Conservation (phyloP, 2,888 invertebrate species). For the Protonemura montana region DNA sequence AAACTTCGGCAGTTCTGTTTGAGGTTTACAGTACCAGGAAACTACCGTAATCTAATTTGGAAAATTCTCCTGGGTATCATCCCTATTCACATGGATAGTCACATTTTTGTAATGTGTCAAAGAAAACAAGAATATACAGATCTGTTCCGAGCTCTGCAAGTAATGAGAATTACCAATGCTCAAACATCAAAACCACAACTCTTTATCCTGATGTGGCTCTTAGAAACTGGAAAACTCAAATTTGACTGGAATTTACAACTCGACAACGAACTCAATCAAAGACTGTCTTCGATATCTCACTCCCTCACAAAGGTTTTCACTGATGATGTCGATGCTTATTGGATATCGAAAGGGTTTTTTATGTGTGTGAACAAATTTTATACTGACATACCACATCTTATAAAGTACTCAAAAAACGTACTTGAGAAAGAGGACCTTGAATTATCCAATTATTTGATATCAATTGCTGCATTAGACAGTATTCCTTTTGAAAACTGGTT, state of each 20-base stretch:
- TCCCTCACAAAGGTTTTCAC: slow-evolving; percentile 75
- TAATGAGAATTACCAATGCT: slow-evolving; percentile 71
- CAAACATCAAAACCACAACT: slow-evolving; percentile 71
- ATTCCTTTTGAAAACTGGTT: slow-evolving; percentile 82
- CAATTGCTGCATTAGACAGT: slow-evolving; percentile 66
- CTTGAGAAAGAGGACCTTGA: slow-evolving; percentile 81
- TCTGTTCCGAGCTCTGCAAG: slow-evolving; percentile 72
- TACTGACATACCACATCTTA: slow-evolving; percentile 70
- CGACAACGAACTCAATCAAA: slow-evolving; percentile 61
- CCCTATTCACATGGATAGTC: slow-evolving; percentile 78
- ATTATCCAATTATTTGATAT: slow-evolving; percentile 74
- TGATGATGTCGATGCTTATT: slow-evolving; percentile 81
- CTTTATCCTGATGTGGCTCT: slow-evolving; percentile 81
- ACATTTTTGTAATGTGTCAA: slow-evolving; percentile 77
- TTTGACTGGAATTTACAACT: slow-evolving; percentile 63
- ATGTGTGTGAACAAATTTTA: slow-evolving; percentile 72
- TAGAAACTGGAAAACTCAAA: slow-evolving; percentile 75
- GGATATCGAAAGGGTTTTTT: slow-evolving; percentile 81
- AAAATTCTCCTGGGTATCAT: slow-evolving; percentile 85
- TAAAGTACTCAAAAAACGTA: slow-evolving; percentile 71
- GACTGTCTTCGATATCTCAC: slow-evolving; percentile 68
- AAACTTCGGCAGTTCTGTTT: slow-evolving; percentile 87
- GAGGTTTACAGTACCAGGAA: slow-evolving; percentile 82
- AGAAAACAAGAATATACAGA: slow-evolving; percentile 76
- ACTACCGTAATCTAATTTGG: slow-evolving; percentile 84